These are phyloP conservation scores for Nezara viridula DNA, from an alignment of 2,888 invertebrate genomes.

Conservation along the genomic window DNA sequence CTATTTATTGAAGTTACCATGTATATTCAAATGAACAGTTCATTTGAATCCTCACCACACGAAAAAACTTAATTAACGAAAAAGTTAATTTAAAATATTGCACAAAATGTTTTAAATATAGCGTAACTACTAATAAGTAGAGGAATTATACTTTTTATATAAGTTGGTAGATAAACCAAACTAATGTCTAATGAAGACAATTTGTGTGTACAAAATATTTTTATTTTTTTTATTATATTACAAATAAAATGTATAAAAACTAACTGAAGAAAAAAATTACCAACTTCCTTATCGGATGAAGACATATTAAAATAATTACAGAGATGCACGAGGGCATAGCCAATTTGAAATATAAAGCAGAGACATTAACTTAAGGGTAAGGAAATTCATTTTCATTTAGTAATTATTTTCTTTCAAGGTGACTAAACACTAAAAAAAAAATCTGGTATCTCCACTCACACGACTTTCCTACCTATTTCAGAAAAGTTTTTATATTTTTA, in stretches of 20 bases:
- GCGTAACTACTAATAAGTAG: neutral
- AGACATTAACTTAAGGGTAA: no score
- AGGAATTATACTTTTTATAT: neutral
- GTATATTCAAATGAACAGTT: neutral
- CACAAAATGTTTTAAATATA: neutral
- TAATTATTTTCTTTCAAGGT: no score
- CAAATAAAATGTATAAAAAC: neutral
- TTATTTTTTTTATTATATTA: neutral
- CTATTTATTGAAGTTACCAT: conserved; percentile 14
- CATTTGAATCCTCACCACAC: neutral
- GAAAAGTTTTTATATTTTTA: no score
- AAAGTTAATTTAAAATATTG: neutral
- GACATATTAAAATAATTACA: no score
- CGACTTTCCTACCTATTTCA: no score
- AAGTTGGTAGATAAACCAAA: neutral
- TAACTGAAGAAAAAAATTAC: no score
- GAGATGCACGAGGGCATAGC: no score
- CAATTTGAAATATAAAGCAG: no score
- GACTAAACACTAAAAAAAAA: no score
- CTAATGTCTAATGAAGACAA: neutral
- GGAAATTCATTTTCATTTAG: no score
- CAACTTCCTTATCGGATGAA: no score
- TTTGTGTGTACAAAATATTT: neutral
- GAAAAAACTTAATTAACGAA: neutral
- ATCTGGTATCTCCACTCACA: no score